These are phyloP conservation scores for Astropecten irregularis DNA, from an alignment of 53 echinoderm and acorn worm genomes.

Conservation along the genomic window DNA sequence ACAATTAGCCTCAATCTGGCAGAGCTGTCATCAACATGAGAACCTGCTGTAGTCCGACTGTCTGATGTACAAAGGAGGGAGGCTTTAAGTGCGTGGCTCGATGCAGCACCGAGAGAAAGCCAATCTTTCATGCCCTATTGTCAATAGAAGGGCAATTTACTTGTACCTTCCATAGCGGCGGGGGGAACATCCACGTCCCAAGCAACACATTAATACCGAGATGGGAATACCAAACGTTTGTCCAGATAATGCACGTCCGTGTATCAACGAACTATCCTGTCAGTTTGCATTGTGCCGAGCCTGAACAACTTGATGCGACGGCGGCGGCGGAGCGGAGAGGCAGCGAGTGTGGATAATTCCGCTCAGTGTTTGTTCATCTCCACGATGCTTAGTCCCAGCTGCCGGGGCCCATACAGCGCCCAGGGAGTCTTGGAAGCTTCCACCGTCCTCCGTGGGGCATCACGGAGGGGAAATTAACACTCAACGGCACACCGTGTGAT, in stretches of 20 bases:
- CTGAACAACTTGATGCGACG: too few species aligned
- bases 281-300: too few species aligned
- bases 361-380: conserved; percentile 15
- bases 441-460: conserved; percentile 20
- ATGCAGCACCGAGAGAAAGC: too few species aligned
- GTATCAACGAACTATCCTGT: too few species aligned
- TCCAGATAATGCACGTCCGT: too few species aligned
- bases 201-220: too few species aligned
- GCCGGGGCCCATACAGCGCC: background rate
- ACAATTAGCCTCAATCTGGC: background rate
- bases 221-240: too few species aligned
- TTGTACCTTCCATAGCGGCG: too few species aligned
- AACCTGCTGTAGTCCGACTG: background rate
- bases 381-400: background rate
- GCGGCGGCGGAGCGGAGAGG: too few species aligned
- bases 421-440: background rate
- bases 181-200: too few species aligned
- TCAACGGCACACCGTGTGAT: conserved; percentile 30
- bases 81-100: background rate
- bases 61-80: background rate
- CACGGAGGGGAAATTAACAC: conserved; percentile 51
- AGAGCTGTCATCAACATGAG: background rate
- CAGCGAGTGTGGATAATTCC: background rate
- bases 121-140: too few species aligned
- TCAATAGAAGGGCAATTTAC: too few species aligned